Conservation (phyloP, 2,797 vertebrate genomes). For the Anas acuta region DNA sequence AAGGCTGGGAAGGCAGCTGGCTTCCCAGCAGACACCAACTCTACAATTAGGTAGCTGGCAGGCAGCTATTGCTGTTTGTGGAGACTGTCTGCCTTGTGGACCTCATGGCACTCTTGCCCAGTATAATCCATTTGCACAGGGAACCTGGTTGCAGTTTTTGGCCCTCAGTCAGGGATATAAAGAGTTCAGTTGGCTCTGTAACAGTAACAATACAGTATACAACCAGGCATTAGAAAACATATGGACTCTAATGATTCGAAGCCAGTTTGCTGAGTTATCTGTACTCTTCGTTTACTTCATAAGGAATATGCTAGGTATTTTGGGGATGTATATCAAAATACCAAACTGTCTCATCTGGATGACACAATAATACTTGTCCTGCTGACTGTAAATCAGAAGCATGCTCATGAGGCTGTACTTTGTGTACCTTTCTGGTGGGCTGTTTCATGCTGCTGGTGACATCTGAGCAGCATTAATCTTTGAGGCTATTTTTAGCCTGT, state of each 20-base stretch:
- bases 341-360: not conserved
- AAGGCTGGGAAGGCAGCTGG: conserved; percentile 50
- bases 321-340: not conserved
- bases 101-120: not conserved
- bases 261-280: not conserved
- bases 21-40: conserved; percentile 61
- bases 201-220: not conserved
- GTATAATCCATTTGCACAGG: not conserved
- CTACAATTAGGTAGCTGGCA: conserved; percentile 66
- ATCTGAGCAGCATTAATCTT: not conserved
- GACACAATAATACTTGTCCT: not conserved
- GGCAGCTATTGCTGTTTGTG: not conserved
- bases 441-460: not conserved
- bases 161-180: not conserved
- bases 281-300: not conserved
- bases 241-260: not conserved
- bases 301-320: not conserved
- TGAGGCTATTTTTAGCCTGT: not conserved
- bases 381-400: not conserved
- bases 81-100: conserved; percentile 1
- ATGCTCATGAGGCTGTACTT: not conserved
- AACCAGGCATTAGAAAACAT: not conserved
- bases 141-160: not conserved
- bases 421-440: not conserved
- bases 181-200: not conserved